phyloP scores from a whole-genome alignment of 2,888 invertebrate genomes.

The Drosophila histrio region DNA sequence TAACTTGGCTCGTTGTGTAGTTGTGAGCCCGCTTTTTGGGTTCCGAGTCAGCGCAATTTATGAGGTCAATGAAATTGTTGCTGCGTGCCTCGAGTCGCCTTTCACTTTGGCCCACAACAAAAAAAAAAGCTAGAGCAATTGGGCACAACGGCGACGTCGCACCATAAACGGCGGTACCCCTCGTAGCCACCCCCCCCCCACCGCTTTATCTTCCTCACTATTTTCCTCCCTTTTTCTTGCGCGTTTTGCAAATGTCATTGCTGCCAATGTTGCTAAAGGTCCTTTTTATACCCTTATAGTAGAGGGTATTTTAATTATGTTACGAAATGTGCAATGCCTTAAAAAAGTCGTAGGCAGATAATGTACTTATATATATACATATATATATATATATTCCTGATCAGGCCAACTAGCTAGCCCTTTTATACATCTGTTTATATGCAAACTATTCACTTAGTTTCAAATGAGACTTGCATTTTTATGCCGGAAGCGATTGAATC shows the following conservation, averaged over 20 bases:
- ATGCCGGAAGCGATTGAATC: too few relatives aligned
- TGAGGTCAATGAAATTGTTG: conserved; percentile 76
- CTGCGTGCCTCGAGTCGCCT: conserved; percentile 19
- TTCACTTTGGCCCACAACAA: conserved; percentile 9
- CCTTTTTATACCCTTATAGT: not conserved
- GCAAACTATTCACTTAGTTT: too few relatives aligned
- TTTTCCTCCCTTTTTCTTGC: not conserved
- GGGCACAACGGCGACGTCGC: conserved; percentile 69
- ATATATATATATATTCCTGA: not conserved
- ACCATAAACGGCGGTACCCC: conserved; percentile 27
- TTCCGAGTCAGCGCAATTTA: conserved; percentile 57
- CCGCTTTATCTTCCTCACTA: not conserved
- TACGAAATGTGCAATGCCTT: not conserved
- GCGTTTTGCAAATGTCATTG: conserved; percentile 65
- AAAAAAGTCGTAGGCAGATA: not conserved
- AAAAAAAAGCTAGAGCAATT: conserved; percentile 46
- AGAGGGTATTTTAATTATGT: not conserved
- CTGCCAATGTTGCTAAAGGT: conserved; percentile 49
- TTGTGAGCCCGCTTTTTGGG: conserved; percentile 12
- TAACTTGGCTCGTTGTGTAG: conserved; percentile 11
- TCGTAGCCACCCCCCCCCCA: not conserved
- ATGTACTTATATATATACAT: too few relatives aligned
- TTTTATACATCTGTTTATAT: too few relatives aligned
- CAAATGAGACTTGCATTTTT: too few relatives aligned
- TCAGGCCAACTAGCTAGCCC: not conserved